Base-by-base conservation (phyloP, 2,888 invertebrate species). In the Myopa tessellatipennis region DNA sequence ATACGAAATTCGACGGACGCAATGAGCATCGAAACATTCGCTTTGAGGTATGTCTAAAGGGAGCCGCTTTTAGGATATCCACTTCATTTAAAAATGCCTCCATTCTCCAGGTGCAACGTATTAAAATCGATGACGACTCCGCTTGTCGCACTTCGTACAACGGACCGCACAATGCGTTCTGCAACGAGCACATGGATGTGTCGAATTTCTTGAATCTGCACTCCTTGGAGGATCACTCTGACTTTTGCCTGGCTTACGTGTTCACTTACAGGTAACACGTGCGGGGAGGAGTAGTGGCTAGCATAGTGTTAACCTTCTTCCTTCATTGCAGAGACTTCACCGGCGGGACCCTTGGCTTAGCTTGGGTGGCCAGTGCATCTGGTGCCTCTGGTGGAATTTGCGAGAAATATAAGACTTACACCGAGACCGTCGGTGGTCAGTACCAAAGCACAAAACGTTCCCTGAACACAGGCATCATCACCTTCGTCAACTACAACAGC, bases 361-460 rank as follows among this genome's bases (percentile, higher is more conserved):
- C 99, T 5, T 99, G 99, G 99, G 99, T 99, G 38, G 99, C 99
- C 45, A 97, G 98, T 80, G 97, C 98, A 0, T 96, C 96, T 78
- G 99, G 97, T 78, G 98, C 98, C 4, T 98, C 98, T 6, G 99
- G 99, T 73, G 99, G 99, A 74, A 98, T 99, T 84, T 99, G 99
- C 90, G 99, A 99, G 90, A 96, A 96, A 88, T 97, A 96, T 90
- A 98, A 99, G 90, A 95, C 96, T 0, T 98, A 98, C 90, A 98
- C 97, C 8, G 98, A 98, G 90, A 98, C 97, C 0, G 95, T 97
- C 77, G 96, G 95, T 65, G 98, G 98, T 76, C 95, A 96, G 91
- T 96, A 96, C 89, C 97, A 98, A 88, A 95, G 96, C 83, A 97
- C 96, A 10, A 96, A 96, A 89, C 92, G 98, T 80, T 97, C 97